phyloP scores from a whole-genome alignment of 2,797 vertebrate species.

The Mormyrus proboscirostris region DNA sequence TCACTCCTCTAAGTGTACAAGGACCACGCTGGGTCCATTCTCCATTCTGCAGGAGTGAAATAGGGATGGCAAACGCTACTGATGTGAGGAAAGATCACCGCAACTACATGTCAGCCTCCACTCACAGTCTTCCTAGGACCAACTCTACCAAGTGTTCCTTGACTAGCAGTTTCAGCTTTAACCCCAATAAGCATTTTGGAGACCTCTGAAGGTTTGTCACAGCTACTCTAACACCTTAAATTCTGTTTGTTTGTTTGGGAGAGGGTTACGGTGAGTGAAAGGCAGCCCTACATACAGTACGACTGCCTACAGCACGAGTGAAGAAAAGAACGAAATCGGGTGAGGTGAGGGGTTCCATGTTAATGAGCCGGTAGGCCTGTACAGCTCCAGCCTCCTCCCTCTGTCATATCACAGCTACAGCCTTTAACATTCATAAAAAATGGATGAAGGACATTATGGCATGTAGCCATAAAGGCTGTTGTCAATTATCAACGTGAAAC shows the following conservation, averaged over 20 bases:
- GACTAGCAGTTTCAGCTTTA: not conserved
- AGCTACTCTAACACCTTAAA: not conserved
- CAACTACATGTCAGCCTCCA: not conserved
- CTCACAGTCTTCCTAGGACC: not conserved
- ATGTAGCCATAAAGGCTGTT: not conserved
- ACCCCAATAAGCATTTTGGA: not conserved
- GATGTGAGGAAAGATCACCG: not conserved
- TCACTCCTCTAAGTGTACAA: not conserved
- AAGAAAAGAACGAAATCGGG: not conserved
- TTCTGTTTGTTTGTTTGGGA: not conserved
- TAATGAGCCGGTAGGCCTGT: not conserved
- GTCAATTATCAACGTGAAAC: not conserved
- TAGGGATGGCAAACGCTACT: not conserved
- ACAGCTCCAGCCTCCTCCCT: not conserved
- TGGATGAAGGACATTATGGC: slow-evolving; percentile 11
- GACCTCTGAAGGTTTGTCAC: not conserved
- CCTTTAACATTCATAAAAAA: slow-evolving; percentile 15
- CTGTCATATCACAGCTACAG: not conserved
- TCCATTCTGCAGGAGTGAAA: not conserved
- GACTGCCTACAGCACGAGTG: not conserved
- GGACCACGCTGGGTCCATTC: not conserved
- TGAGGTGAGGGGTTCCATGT: not conserved
- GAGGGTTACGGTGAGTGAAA: not conserved
- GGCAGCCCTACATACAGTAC: not conserved
- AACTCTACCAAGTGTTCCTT: not conserved